Percentiles rank a stretch among this genome's conserved stretches.
Conservation (phyloP, 2,888 invertebrate genomes). For the Myopa tessellatipennis region DNA sequence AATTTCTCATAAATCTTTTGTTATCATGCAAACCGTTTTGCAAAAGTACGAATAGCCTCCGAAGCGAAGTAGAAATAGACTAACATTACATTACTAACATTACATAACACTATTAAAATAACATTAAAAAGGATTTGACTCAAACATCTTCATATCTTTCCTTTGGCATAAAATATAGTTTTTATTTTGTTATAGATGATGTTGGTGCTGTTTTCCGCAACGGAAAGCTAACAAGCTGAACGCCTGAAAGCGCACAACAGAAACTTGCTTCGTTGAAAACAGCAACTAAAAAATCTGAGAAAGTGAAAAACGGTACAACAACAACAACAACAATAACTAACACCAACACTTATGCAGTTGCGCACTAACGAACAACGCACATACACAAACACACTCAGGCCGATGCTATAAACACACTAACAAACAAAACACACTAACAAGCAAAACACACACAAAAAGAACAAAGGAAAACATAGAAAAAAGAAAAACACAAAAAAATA, state of each 20-base stretch:
- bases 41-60: no score
- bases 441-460: neutral
- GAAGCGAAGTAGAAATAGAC: no score
- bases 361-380: slow-evolving; percentile 16
- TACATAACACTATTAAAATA: no score
- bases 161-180: neutral
- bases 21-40: no score
- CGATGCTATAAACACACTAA: no score
- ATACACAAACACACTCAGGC: slow-evolving; percentile 13
- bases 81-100: no score
- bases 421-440: neutral
- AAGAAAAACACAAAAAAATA: no score
- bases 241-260: slow-evolving; percentile 12
- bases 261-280: neutral
- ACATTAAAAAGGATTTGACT: no score
- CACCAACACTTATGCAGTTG: slow-evolving; percentile 18
- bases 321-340: slow-evolving; percentile 17
- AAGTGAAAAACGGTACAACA: neutral
- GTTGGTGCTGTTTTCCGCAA: neutral
- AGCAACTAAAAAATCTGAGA: no score
- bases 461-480: neutral
- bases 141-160: no score
- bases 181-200: neutral
- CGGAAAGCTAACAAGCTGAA: neutral
- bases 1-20: no score